phyloP scores from a whole-genome alignment of 30 jellyfish, hydroid and myxozoan genomes.

The Nemopilema nomurai region DNA sequence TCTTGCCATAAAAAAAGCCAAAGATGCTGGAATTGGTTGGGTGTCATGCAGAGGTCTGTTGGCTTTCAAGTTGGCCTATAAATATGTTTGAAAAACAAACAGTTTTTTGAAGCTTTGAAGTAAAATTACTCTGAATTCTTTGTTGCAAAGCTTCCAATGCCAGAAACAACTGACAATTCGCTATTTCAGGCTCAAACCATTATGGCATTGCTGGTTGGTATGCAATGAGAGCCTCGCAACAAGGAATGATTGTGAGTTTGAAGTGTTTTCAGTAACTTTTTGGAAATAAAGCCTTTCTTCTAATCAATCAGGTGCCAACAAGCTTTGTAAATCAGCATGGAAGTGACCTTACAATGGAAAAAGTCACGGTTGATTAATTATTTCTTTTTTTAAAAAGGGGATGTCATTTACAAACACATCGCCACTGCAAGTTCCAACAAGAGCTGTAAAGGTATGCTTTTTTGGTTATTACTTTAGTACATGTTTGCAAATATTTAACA shows the following conservation, averaged over 20 bases:
- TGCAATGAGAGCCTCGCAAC: conserved; percentile 64
- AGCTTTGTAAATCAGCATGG: too few species aligned
- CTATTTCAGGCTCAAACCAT: conserved; percentile 62
- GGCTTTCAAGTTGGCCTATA: too few species aligned
- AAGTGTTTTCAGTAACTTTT: not conserved
- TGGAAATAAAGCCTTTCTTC: not conserved
- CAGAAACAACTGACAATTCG: not conserved
- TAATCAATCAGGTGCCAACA: not conserved
- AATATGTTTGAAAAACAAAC: too few species aligned
- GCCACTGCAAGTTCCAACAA: conserved; percentile 70
- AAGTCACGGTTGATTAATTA: too few species aligned
- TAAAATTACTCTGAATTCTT: too few species aligned
- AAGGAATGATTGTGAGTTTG: conserved; percentile 66
- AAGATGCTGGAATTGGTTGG: conserved; percentile 70
- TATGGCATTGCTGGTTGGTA: conserved; percentile 83
- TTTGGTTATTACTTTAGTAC: not conserved
- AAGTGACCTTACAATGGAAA: too few species aligned
- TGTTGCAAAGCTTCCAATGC: not conserved
- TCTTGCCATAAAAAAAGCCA: conserved; percentile 71
- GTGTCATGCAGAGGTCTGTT: conserved; percentile 68
- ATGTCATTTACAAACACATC: conserved; percentile 71
- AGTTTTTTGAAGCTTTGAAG: too few species aligned
- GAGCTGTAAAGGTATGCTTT: conserved; percentile 51
- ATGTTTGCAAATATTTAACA: not conserved
- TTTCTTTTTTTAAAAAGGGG: too few species aligned